phyloP scores from a whole-genome alignment of 2,888 invertebrate genomes.

The Kuschelorhynchus macadamiae region DNA sequence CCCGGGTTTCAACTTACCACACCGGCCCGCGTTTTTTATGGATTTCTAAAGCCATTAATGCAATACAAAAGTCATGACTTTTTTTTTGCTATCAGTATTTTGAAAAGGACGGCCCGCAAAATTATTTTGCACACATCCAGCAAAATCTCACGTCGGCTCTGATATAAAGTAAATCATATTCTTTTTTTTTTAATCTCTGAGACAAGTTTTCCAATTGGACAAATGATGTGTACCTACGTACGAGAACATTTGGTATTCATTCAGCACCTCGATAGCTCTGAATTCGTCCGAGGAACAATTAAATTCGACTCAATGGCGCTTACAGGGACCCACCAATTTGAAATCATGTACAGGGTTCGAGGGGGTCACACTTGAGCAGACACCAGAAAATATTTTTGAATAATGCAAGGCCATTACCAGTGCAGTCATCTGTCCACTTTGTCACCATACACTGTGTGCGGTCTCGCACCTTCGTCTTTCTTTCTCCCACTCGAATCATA shows the following conservation, averaged over 20 bases:
- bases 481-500: constrained; percentile 36
- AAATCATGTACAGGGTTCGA: constrained; percentile 34
- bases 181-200: too few species aligned
- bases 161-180: too few species aligned
- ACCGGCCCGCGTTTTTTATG: too few species aligned
- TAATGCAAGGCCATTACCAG: constrained; percentile 44
- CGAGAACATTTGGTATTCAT: constrained; percentile 16
- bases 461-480: constrained; percentile 55
- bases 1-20: too few species aligned
- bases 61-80: too few species aligned
- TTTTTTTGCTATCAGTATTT: too few species aligned
- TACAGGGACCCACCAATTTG: constrained; percentile 36
- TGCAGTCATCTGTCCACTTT: constrained; percentile 67
- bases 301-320: constrained; percentile 38
- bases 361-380: constrained; percentile 47
- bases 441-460: constrained; percentile 68
- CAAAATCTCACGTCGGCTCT: too few species aligned
- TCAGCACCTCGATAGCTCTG: constrained; percentile 3
- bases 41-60: too few species aligned
- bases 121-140: too few species aligned
- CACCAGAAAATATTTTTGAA: constrained; percentile 46
- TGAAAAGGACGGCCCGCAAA: too few species aligned
- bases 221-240: too few species aligned
- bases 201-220: too few species aligned
- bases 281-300: constrained; percentile 7